phyloP scores from a whole-genome alignment of 2,888 invertebrate species.

The Harpalus rubripes region DNA sequence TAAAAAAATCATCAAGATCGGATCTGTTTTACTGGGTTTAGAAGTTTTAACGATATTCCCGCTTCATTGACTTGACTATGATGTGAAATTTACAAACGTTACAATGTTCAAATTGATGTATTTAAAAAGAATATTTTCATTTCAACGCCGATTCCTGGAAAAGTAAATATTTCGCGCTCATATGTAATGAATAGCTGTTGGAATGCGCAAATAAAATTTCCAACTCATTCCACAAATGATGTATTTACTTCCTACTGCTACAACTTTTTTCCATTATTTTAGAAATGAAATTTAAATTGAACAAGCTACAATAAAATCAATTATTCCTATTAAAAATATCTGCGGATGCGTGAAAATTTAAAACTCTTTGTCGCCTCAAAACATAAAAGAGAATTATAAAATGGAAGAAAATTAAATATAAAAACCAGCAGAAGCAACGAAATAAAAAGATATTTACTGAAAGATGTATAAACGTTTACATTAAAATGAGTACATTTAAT shows the following conservation, averaged over 20 bases:
- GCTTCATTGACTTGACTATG: no score
- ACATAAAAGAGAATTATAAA: conserved; percentile 49
- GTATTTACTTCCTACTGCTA: background rate
- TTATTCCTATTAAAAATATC: conserved; percentile 58
- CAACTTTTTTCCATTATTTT: conserved; percentile 39
- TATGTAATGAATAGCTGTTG: background rate
- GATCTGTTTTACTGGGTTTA: no score
- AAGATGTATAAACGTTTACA: conserved; percentile 52
- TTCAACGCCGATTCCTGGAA: background rate
- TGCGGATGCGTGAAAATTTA: conserved; percentile 54
- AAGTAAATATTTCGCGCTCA: background rate
- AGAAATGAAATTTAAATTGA: conserved; percentile 54
- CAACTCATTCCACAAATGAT: background rate
- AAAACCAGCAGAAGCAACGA: conserved; percentile 40
- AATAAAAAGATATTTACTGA: conserved; percentile 52
- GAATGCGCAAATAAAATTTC: background rate
- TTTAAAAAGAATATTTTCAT: background rate
- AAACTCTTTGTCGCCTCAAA: conserved; percentile 53
- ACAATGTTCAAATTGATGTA: no score
- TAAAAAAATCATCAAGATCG: no score
- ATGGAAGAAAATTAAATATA: conserved; percentile 44
- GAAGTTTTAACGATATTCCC: no score
- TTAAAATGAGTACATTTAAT: conserved; percentile 51
- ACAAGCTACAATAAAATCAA: conserved; percentile 58
- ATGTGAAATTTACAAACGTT: no score